Evolutionary conservation across 2,888 invertebrate species (phyloP).

Genomic region (Belgica antarctica): DNA sequence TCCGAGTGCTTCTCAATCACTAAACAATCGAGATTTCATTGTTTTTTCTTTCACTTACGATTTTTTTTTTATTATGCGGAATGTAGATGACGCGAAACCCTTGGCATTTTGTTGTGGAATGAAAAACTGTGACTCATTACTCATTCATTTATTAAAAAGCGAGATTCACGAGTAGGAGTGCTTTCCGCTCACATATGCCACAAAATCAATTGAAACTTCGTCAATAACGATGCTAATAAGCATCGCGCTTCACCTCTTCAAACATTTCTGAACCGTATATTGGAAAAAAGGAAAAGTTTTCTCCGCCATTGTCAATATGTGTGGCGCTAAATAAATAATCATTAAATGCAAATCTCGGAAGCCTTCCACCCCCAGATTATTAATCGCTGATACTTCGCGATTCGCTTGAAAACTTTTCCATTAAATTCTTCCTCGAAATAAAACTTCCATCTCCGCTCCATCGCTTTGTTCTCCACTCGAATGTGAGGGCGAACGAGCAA

Average conservation of each 20-base stretch:
- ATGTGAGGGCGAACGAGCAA: not conserved
- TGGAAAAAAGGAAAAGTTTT: conserved; percentile 19
- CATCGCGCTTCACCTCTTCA: not conserved
- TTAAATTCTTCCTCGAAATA: conserved; percentile 9
- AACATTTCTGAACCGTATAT: conserved; percentile 2
- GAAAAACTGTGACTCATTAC: conserved; percentile 32
- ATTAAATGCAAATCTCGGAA: conserved; percentile 3
- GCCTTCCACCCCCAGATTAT: conserved; percentile 16
- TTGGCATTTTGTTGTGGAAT: not conserved
- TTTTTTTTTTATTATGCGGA: not conserved
- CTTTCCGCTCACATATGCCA: conserved; percentile 19
- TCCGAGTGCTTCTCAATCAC: not conserved
- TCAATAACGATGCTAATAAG: conserved; percentile 26
- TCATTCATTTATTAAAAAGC: conserved; percentile 30
- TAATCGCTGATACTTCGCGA: conserved; percentile 14
- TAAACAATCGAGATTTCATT: conserved; percentile 7
- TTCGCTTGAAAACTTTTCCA: conserved; percentile 23
- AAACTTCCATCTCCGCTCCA: not conserved
- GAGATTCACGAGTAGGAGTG: conserved; percentile 2
- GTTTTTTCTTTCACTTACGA: not conserved
- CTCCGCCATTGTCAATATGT: conserved; percentile 25
- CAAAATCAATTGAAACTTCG: conserved; percentile 24
- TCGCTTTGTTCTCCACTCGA: not conserved
- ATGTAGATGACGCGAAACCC: conserved; percentile 22
- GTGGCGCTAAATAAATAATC: conserved; percentile 31